Evolutionary conservation across 2,797 vertebrate genomes (phyloP), one percentile per base, ranked within the genome.

Genomic region (Epinephelus malabaricus): DNA sequence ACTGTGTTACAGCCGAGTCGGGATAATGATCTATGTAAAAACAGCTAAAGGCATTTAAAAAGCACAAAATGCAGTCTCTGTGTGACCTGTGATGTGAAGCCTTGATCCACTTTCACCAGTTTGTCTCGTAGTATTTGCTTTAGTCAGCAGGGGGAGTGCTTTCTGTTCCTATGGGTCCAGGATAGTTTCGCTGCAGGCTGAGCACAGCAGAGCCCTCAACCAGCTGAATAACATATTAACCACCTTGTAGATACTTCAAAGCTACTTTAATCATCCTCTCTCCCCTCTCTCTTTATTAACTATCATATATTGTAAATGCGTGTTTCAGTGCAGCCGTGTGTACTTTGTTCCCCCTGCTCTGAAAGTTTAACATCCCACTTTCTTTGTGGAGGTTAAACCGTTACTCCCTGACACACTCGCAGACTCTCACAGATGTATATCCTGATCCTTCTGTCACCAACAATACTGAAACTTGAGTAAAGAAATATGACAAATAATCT

Each of bases 101-200:
- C 64, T 73, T 79, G 75, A 72, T 83, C 80, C 62, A 67, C 73
- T 88, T 79, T 34, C 73, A 76, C 47, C 55, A 64, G 66, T 63
- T 54, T 62, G 17, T 19, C 23, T 45, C 12, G 72, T 64, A 77
- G 45, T 92, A 30, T 61, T 7, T 11, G 5, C 55, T 69, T 47
- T 38, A 2, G 61, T 92, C 95, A 96, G 94, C 92, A 96, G 95
- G 94, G 93, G 95, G 95, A 85, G 95, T 74, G 69, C 85, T 94
- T 82, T 92, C 84, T 89, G 79, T 88, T 89, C 79, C 50, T 78
- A 84, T 85, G 69, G 67, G 56, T 76, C 73, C 76, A 45, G 25
- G 30, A 67, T 79, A 43, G 56, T 67, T 78, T 14, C 66, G 73
- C 73, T 88, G 68, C 58, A 86, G 82, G 76, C 76, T 49, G 69